A percentile compares a stretch with the other conserved stretches of the same genome.
Conservation (phyloP, 2,113 vertebrate genomes). For the Ammodytes dubius region DNA sequence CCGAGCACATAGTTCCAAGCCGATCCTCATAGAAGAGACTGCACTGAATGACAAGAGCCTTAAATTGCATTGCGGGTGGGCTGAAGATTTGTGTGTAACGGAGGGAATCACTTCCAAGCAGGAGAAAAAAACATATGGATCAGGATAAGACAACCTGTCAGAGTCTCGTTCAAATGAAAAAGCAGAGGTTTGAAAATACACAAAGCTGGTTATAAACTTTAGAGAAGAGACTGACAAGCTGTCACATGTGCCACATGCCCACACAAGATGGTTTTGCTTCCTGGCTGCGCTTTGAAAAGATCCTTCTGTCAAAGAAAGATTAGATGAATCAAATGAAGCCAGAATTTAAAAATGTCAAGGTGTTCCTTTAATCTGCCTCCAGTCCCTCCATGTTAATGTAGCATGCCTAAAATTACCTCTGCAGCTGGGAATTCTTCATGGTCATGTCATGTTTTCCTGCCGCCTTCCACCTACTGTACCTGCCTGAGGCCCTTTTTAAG, state of each 20-base stretch:
- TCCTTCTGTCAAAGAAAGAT: conserved; percentile 59
- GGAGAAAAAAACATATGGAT: background rate
- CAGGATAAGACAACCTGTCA: background rate
- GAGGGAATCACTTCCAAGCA: conserved; percentile 10
- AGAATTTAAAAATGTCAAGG: conserved; percentile 30
- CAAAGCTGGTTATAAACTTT: conserved; percentile 8
- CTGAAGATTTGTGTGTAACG: background rate
- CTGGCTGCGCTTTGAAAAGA: conserved; percentile 30
- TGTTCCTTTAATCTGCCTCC: conserved; percentile 48
- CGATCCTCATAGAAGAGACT: background rate
- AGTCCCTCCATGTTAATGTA: conserved; percentile 17
- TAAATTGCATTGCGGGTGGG: background rate
- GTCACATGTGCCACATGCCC: conserved; percentile 10
- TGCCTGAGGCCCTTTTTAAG: background rate
- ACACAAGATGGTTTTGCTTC: conserved; percentile 15
- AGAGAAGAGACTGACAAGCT: conserved; percentile 21
- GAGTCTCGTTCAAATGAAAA: conserved; percentile 18
- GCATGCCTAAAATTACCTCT: conserved; percentile 32
- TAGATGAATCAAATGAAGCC: conserved; percentile 37
- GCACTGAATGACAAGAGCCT: conserved; percentile 27
- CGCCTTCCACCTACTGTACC: background rate
- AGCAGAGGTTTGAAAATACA: conserved; percentile 4
- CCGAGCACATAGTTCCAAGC: conserved; percentile 26
- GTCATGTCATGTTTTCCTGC: conserved; percentile 17
- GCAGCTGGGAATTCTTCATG: conserved; percentile 38